phyloP scores from a whole-genome alignment of 1,140 invertebrate species.

The Sesamia nonagrioides region DNA sequence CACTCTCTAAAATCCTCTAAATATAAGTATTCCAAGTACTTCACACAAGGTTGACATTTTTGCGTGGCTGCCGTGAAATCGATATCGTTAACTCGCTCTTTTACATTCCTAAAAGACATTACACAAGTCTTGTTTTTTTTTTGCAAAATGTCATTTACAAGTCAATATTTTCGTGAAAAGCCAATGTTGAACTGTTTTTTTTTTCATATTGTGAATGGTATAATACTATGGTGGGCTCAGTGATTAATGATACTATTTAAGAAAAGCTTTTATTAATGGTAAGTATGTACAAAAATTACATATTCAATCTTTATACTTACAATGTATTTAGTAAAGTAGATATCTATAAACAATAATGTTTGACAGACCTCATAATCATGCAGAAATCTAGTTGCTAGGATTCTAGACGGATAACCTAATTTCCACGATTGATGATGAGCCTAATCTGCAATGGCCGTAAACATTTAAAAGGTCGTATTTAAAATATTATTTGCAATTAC shows the following conservation, averaged over 20 bases:
- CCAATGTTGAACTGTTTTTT: background rate
- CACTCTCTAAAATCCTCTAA: slow-evolving; percentile 66
- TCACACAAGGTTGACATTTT: slow-evolving; percentile 80
- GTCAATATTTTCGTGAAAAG: background rate
- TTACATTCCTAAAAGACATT: slow-evolving; percentile 37
- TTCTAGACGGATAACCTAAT: background rate
- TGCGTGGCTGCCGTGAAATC: slow-evolving; percentile 60
- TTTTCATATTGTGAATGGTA: background rate
- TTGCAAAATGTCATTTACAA: background rate
- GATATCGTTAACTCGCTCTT: slow-evolving; percentile 58
- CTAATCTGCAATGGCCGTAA: background rate
- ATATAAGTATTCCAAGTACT: slow-evolving; percentile 67
- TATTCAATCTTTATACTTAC: background rate
- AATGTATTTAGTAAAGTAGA: background rate
- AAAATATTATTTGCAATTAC: slow-evolving; percentile 29
- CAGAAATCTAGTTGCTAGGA: background rate
- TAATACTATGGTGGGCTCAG: background rate
- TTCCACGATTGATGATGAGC: background rate
- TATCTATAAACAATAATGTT: background rate
- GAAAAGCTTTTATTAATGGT: background rate
- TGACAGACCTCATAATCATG: background rate
- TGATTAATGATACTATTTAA: background rate
- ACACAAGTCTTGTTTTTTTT: background rate
- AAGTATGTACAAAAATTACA: background rate
- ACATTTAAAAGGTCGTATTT: slow-evolving; percentile 5